Percentiles rank a stretch among this genome's conserved stretches.
These are phyloP conservation scores for Tetramorium bicarinatum DNA, from an alignment of 2,888 invertebrate species.

Conservation along the genomic window DNA sequence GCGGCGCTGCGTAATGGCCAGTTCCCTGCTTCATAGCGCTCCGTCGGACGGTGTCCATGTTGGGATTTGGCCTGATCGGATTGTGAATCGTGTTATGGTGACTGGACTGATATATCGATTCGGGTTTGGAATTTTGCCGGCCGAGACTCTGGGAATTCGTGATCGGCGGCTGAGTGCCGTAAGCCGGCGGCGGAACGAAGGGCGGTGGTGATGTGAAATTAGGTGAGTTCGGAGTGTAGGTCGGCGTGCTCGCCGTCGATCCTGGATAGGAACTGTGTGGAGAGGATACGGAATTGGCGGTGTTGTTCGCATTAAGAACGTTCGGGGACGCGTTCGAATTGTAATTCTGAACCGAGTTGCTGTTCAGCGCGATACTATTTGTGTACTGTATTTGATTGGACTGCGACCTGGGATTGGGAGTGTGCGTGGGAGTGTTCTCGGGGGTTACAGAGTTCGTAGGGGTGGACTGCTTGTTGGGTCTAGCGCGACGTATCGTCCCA, in stretches of 20 bases:
- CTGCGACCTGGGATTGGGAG: conserved; percentile 79
- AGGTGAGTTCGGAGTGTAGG: conserved; percentile 81
- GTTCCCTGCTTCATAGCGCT: conserved; percentile 83
- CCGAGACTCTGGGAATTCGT: conserved; percentile 74
- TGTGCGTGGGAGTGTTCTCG: conserved; percentile 86
- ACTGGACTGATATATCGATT: conserved; percentile 78
- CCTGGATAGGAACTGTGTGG: conserved; percentile 83
- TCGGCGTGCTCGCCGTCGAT: conserved; percentile 82
- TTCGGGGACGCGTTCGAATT: conserved; percentile 56
- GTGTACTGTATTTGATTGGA: conserved; percentile 74
- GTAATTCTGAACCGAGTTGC: conserved; percentile 78
- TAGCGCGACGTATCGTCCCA: conserved; percentile 86
- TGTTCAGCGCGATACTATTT: conserved; percentile 83
- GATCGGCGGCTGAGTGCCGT: conserved; percentile 77
- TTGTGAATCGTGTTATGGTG: conserved; percentile 65
- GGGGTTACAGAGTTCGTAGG: conserved; percentile 86
- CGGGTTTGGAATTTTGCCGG: conserved; percentile 81
- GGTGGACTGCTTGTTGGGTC: conserved; percentile 84
- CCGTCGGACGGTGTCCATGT: conserved; percentile 84
- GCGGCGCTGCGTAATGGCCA: conserved; percentile 84
- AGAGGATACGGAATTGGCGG: conserved; percentile 75
- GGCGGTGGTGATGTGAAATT: conserved; percentile 78
- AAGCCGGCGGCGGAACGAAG: conserved; percentile 80
- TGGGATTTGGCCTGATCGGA: conserved; percentile 81
- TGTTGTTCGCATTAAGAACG: conserved; percentile 70